Evolutionary conservation across 2,113 vertebrate genomes (phyloP).

Genomic region (Prolemur simus): DNA sequence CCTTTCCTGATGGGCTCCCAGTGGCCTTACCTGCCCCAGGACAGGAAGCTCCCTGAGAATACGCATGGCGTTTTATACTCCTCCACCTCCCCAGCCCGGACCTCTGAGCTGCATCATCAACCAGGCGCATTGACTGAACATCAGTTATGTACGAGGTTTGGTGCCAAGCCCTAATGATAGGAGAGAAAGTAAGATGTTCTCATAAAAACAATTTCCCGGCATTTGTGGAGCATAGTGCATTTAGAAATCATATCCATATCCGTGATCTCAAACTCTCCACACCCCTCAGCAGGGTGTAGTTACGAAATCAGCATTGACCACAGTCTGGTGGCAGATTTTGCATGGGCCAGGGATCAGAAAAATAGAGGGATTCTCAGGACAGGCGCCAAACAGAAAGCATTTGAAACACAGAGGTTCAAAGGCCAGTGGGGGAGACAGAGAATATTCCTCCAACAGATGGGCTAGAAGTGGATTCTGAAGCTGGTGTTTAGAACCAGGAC

Average conservation of each 20-base stretch:
- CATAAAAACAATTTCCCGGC: not conserved
- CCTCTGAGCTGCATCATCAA: not conserved
- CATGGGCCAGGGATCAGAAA: not conserved
- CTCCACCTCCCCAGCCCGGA: not conserved
- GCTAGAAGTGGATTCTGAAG: accelerated
- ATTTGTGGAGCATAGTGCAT: not conserved
- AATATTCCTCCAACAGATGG: accelerated
- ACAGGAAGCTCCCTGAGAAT: not conserved
- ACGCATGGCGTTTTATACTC: not conserved
- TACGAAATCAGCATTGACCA: not conserved
- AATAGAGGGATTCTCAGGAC: not conserved
- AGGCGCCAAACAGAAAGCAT: not conserved
- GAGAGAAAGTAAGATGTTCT: not conserved
- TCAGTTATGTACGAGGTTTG: not conserved
- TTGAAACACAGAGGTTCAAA: not conserved
- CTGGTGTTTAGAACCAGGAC: not conserved
- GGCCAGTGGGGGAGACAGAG: not conserved
- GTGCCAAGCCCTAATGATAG: not conserved
- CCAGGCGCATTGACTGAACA: not conserved
- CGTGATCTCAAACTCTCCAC: accelerated
- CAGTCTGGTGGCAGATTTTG: not conserved
- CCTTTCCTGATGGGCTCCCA: not conserved
- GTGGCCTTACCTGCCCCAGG: not conserved
- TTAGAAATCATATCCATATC: not conserved
- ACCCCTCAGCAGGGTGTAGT: accelerated